phyloP scores from a whole-genome alignment of 2,888 invertebrate genomes.

The Cataglyphis livida region DNA sequence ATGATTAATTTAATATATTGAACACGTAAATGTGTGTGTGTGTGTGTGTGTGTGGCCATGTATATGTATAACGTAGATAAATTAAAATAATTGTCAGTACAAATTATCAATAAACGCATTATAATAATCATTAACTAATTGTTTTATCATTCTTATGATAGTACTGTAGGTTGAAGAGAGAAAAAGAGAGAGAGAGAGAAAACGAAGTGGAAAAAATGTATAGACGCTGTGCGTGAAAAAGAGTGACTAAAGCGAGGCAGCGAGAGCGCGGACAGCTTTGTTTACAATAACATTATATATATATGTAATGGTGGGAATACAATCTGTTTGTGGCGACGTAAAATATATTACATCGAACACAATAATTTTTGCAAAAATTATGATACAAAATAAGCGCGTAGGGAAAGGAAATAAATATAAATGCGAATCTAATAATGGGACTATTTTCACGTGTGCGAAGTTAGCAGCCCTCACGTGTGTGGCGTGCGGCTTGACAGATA shows the following conservation, averaged over 20 bases:
- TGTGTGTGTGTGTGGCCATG: too few species aligned
- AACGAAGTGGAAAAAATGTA: too few species aligned
- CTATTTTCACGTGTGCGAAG: too few species aligned
- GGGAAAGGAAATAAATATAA: neutral
- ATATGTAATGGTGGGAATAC: neutral
- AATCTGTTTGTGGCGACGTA: neutral
- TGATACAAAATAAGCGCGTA: neutral
- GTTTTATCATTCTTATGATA: neutral
- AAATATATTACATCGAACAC: neutral
- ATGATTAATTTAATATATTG: neutral
- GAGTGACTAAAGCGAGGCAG: too few species aligned
- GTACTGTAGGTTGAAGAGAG: neutral
- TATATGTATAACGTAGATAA: too few species aligned
- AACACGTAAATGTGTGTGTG: neutral
- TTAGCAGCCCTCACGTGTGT: too few species aligned
- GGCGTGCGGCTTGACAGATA: neutral
- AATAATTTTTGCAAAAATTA: neutral
- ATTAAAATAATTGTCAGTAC: neutral
- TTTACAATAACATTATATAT: neutral
- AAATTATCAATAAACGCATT: neutral
- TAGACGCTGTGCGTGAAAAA: too few species aligned
- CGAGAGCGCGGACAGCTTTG: neutral
- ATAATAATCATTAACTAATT: neutral
- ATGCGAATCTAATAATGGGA: too few species aligned
- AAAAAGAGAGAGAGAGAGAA: too few species aligned